Evolutionary conservation across 1,140 invertebrate species (phyloP), one percentile per base, ranked within the genome.

Genomic region (Drosophila rufa): DNA sequence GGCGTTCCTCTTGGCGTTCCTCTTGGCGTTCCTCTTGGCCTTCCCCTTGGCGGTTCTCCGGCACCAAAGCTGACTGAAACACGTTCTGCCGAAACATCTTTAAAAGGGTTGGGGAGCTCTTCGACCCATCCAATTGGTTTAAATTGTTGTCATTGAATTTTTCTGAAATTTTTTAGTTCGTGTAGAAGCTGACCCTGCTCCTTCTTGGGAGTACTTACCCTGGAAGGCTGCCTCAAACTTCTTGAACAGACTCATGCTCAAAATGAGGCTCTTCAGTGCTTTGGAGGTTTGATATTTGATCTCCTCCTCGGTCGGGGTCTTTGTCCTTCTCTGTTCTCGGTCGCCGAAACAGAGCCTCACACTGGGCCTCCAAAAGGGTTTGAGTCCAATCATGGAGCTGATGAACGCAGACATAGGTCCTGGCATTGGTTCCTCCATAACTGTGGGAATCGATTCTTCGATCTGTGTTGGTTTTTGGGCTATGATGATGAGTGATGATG

Each of bases 341-440:
- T 70, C 67, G 4, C 67, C 67, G 40, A 70, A 70, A 5, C 40
- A 70, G 4, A 38, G 30, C 1, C 67, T 45, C 0, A 68, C 14
- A 30, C 14, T 70, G 0, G 67, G 48, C 6, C 19, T 30, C 40
- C n/a, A 70, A 22, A 66, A 19, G 2, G 12, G 40, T 12, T 68
- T 67, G 2, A 9, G 9, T n/a, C 62, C 67, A 17, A 67, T 30
- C 6, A 70, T 3, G 6, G 40, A 55, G 15, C 33, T 46, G 3
- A 70, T 8, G 0, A 70, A 3, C 3, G 48, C 48, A 9, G 27
- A 1, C 5, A 15, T 33, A 7, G 6, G 14, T 19, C 1, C 33
- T 38, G 12, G 27, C n/a, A 46, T 22, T 1, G 47, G 4, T 15
- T 48, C 17, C 14, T 66, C 62, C 1, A 59, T 14, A 19, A 47